phyloP scores from a whole-genome alignment of 1,140 invertebrate genomes.

The Mamestra configurata region DNA sequence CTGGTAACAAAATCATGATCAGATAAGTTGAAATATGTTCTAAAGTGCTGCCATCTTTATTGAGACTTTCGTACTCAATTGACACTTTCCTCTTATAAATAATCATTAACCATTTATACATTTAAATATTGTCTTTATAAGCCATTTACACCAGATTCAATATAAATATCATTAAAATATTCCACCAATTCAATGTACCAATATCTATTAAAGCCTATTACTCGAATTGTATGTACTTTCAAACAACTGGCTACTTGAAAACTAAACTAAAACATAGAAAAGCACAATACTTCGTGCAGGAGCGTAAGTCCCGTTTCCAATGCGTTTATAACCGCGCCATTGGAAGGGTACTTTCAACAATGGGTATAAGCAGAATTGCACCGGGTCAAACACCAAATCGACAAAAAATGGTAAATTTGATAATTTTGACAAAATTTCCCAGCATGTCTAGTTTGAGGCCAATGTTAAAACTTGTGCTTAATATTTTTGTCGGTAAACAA shows the following conservation, averaged over 20 bases:
- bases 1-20: background rate
- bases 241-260: slow-evolving; percentile 13
- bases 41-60: background rate
- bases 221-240: background rate
- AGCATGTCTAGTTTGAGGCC: too few species aligned
- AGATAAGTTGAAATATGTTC: too few species aligned
- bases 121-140: slow-evolving; percentile 1
- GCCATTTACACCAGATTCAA: background rate
- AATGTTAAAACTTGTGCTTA: too few species aligned
- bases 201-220: slow-evolving; percentile 23
- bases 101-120: slow-evolving; percentile 17
- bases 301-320: background rate
- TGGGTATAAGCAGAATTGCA: too few species aligned
- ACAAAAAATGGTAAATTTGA: too few species aligned
- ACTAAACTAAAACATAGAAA: background rate
- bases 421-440: too few species aligned
- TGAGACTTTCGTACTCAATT: background rate
- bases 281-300: background rate
- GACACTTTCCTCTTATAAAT: slow-evolving; percentile 4
- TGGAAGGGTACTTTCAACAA: too few species aligned
- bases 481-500: too few species aligned
- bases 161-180: slow-evolving; percentile 12
- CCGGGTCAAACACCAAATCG: too few species aligned
- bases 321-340: too few species aligned
- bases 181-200: slow-evolving; percentile 27